Conservation (phyloP, 92 coral and sea anemone species). For the Scolanthus callimorphus region DNA sequence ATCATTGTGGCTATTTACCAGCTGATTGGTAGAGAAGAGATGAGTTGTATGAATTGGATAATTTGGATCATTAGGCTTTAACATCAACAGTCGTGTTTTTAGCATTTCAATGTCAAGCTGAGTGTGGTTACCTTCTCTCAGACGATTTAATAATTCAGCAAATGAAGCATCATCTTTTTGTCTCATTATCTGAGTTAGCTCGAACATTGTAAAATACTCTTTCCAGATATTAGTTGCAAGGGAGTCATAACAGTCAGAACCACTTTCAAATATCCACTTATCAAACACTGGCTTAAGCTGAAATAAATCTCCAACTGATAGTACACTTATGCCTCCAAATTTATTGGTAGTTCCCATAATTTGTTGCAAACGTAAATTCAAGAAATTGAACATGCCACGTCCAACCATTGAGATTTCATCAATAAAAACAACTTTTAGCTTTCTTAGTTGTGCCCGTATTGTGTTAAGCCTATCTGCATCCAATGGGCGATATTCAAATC, state of each 20-base stretch:
- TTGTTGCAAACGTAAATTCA: too few species aligned
- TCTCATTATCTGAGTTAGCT: slow-evolving; percentile 48
- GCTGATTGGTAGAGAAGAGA: slow-evolving; percentile 46
- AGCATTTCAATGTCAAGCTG: slow-evolving; percentile 25
- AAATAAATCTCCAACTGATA: too few species aligned
- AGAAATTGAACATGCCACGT: slow-evolving; percentile 48
- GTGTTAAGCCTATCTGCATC: slow-evolving; percentile 57
- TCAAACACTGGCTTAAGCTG: slow-evolving; percentile 61
- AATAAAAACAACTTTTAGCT: slow-evolving; percentile 40
- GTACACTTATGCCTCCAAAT: slow-evolving; percentile 38
- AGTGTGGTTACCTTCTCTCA: slow-evolving; percentile 65
- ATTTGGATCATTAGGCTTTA: slow-evolving; percentile 10
- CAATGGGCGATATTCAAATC: slow-evolving; percentile 38
- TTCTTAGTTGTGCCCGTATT: slow-evolving; percentile 20
- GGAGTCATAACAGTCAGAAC: slow-evolving; percentile 27
- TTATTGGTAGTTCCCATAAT: slow-evolving; percentile 30
- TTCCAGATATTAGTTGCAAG: slow-evolving; percentile 38
- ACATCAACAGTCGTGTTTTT: slow-evolving; percentile 26
- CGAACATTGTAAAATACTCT: slow-evolving; percentile 30
- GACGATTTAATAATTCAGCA: slow-evolving; percentile 69
- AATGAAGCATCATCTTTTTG: slow-evolving; percentile 63
- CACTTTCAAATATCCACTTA: too few species aligned
- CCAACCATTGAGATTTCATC: slow-evolving; percentile 52
- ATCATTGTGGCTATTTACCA: slow-evolving; percentile 40
- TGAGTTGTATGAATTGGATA: slow-evolving; percentile 35